Base-by-base conservation (phyloP, 2,888 invertebrate species). In the Carcina quercana region DNA sequence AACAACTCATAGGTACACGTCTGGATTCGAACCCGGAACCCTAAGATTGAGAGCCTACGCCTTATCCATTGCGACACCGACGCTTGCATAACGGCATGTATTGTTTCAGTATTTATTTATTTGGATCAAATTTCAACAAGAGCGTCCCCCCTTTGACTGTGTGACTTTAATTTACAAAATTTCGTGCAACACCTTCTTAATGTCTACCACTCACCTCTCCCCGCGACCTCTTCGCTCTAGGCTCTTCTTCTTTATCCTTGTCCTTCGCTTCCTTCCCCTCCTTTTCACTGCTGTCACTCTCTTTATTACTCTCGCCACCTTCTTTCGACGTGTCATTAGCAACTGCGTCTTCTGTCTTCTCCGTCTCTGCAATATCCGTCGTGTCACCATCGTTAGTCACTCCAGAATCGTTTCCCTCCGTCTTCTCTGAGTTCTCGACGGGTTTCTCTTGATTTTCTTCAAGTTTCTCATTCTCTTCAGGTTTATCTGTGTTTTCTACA, bases 171-270 rank as follows among this genome's bases (percentile, higher is more conserved):
- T n/a, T n/a, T n/a, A n/a, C n/a, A n/a, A n/a, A n/a, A n/a, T n/a
- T n/a, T n/a, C n/a, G n/a, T n/a, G n/a, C 31, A 32, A 43, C 31
- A 43, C 43, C 47, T 43, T 7, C 6, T 32, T 15, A 28, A 10
- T 6, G 4, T 10, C 17, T 4, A 15, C 11, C 19, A 39, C 59
- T 49, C 25, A 80, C 80, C 70, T 82, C 82, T 69, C 80, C 82
- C 68, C 82, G 71, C 53, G 71, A 68, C 47, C 80, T 56, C 47
- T 80, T 82, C 24, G 79, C 78, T 45, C 78, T 53, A 0, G 79
- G 78, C 39, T 82, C 83, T 1, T 50, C 58, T 0, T 39, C 33
- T 10, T 66, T 70, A n/a, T 49, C 47, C 11, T 59, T 61, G 20
- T 58, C 59, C 4, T 67, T 60, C 10, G 53, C 50, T 3, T 50